Conservation (phyloP, 30 jellyfish, hydroid and myxozoan species). For the Sanderia malayensis region DNA sequence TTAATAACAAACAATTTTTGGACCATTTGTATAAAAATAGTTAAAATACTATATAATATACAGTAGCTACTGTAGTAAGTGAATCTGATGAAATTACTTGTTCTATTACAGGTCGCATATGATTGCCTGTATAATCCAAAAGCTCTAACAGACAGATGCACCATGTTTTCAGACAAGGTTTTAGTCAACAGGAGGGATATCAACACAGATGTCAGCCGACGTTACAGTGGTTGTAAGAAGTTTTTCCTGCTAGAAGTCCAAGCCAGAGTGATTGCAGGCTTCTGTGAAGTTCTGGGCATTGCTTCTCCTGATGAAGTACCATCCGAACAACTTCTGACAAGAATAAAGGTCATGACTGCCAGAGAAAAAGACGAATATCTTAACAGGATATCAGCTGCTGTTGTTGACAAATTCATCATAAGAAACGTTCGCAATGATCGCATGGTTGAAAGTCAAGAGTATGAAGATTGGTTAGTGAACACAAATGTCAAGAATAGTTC, state of each 20-base stretch:
- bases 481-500: conserved; percentile 11
- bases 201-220: conserved; percentile 15
- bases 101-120: neutral
- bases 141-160: conserved; percentile 4
- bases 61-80: too few species aligned
- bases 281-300: conserved; percentile 31
- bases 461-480: conserved; percentile 37
- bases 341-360: neutral
- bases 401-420: conserved; percentile 25
- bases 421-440: conserved; percentile 7
- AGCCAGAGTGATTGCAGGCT: conserved; percentile 15
- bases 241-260: conserved; percentile 11
- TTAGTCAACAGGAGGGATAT: conserved; percentile 7
- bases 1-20: too few species aligned
- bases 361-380: neutral
- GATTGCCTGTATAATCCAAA: neutral
- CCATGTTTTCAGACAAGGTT: conserved; percentile 35
- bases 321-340: neutral
- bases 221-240: conserved; percentile 9
- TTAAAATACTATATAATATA: too few species aligned
- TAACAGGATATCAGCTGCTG: conserved; percentile 21
- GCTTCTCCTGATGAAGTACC: conserved; percentile 25
- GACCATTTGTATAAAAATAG: too few species aligned
- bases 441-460: conserved; percentile 5
- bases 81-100: neutral